Conservation (phyloP, 2,888 invertebrate genomes). For the Ametastegia equiseti region DNA sequence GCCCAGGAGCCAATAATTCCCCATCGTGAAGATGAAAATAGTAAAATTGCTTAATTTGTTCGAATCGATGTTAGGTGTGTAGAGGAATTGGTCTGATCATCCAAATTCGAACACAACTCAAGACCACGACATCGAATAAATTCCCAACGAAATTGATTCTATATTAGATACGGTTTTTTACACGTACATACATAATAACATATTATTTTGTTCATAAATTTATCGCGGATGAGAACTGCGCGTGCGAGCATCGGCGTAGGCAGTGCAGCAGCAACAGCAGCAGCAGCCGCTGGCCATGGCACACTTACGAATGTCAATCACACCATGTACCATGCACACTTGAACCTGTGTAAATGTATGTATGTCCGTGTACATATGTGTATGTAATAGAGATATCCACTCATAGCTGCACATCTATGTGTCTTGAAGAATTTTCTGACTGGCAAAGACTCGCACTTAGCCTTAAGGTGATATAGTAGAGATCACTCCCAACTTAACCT, state of each 20-base stretch:
- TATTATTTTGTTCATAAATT: slow-evolving; percentile 15
- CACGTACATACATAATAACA: neutral
- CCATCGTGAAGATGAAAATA: neutral
- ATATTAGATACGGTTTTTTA: neutral
- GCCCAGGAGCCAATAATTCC: neutral
- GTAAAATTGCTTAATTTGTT: neutral
- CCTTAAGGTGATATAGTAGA: no score
- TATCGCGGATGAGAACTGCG: slow-evolving; percentile 54
- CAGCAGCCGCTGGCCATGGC: slow-evolving; percentile 74
- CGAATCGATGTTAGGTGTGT: neutral
- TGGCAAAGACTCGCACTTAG: neutral
- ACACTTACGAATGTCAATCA: slow-evolving; percentile 76
- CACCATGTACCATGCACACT: slow-evolving; percentile 72
- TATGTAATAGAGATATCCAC: neutral
- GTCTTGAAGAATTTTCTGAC: neutral
- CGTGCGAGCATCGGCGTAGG: slow-evolving; percentile 69
- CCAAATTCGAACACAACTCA: no score
- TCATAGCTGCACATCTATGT: neutral
- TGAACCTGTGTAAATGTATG: slow-evolving; percentile 34
- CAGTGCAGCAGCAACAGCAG: slow-evolving; percentile 70
- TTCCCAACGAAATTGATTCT: no score
- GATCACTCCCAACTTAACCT: no score
- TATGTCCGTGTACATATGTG: neutral
- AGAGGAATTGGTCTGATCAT: no score
- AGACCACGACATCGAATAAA: no score